Base-by-base conservation (phyloP, 2,113 vertebrate genomes). In the cattle (Bos taurus) region DNA sequence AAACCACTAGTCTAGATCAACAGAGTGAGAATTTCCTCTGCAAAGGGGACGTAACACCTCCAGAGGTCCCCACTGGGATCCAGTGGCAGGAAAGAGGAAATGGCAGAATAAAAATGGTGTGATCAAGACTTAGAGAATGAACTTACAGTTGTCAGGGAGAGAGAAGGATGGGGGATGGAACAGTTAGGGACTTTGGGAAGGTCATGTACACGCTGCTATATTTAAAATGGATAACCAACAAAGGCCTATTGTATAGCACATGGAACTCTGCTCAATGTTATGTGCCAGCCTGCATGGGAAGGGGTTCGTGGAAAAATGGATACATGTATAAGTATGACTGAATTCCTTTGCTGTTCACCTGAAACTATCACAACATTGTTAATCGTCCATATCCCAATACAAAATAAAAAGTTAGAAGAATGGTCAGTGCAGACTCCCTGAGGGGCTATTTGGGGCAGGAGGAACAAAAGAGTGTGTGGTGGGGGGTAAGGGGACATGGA, bases 31-130 rank as follows among this genome's bases (percentile, higher is more conserved):
- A 26, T 92, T 40, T n/a, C 11, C n/a, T 48, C 46, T 46, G 78
- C n/a, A 46, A 19, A 21, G 4, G 28, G 54, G 23, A 54, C 0
- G 0, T 16, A 11, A 62, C 23, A 36, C 21, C 3, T 59, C 60
- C 6, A 43, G n/a, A 74, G n/a, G 33, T 26, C 7, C 54, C 36
- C 64, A 7, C 3, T 25, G 23, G 40, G 19, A 84, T 64, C 28
- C 26, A 33, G 30, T 2, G 40, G 26, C 15, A 78, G 56, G n/a
- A n/a, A 77, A 64, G 64, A 77, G 16, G 57, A 40, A 57, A 46
- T 3, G 3, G 36, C 14, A 6, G 36, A 43, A 77, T 46, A 48
- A 56, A 62, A 48, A 74, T 1, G 4, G 48, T 40, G 11, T 40
- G 67, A 40, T 19, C 67, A 71, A 77, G 71, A 77, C 71, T 74